phyloP scores from a whole-genome alignment of 2,113 vertebrate genomes.

The Pholis gunnellus region DNA sequence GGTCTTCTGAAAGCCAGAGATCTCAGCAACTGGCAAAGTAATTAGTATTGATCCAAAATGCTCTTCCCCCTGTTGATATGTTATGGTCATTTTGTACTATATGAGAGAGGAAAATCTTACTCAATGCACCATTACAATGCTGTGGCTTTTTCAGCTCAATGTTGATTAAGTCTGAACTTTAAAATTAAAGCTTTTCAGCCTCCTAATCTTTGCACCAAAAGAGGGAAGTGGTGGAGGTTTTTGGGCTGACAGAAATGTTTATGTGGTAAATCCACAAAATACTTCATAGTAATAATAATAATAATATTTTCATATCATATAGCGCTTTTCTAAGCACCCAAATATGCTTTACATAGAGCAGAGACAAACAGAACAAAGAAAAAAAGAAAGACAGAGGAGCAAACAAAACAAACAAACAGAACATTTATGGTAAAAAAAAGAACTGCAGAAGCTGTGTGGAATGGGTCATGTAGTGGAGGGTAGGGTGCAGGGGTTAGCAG shows the following conservation, averaged over 20 bases:
- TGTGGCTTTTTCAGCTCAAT: neutral
- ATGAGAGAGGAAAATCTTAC: neutral
- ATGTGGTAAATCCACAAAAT: neutral
- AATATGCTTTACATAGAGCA: too few relatives aligned
- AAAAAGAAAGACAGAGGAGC: too few relatives aligned
- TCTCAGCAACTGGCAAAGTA: neutral
- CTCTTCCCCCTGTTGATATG: neutral
- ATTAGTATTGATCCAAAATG: slow-evolving; percentile 4
- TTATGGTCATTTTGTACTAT: neutral
- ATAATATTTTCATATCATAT: too few relatives aligned
- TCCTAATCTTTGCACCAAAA: neutral
- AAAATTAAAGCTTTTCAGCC: slow-evolving; percentile 2
- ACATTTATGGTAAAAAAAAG: too few relatives aligned
- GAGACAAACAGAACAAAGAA: too few relatives aligned
- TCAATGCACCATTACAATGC: neutral
- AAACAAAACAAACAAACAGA: too few relatives aligned
- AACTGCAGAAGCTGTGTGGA: too few relatives aligned
- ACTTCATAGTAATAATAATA: neutral
- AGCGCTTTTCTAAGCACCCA: too few relatives aligned
- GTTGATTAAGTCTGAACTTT: neutral
- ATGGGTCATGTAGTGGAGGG: too few relatives aligned
- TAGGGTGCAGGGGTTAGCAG: too few relatives aligned
- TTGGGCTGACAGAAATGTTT: slow-evolving; percentile 9
- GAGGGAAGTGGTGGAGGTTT: neutral
- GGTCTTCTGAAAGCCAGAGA: neutral